Evolutionary conservation across 1,140 invertebrate species (phyloP), one percentile per base, ranked within the genome.

Genomic region (Drosophila santomea): DNA sequence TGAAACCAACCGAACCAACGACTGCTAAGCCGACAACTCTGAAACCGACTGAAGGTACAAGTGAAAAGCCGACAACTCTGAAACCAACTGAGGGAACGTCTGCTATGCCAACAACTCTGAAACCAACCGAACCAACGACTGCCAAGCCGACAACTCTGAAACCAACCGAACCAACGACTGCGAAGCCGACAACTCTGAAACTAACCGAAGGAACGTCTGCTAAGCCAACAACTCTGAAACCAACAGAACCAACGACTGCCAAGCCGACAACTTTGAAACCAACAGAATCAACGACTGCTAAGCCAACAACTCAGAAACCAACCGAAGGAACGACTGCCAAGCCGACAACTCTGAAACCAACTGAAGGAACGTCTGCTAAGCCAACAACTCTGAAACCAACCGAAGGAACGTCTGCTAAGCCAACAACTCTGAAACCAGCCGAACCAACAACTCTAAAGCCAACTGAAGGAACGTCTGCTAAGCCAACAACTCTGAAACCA

Each of bases 401-500:
- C 1, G 60, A 52, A 23, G 15, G 23, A 11, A 64, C 61, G 1
- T 17, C 25, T 0, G 45, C 20, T 3, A 45, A 57, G 17, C 41
- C 56, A 0, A 58, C 57, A 25, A 6, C 15, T n/a, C 3, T 17
- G 17, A 17, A 17, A 17, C 17, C 17, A 17, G n/a, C 1, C 0
- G 15, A 43, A 7, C 17, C 44, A 1, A 50, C 58, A 3, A 60
- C 58, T 20, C 32, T 15, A 14, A 60, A 38, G 1, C 20, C 58
- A 12, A 38, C 57, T n/a, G 20, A 63, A 6, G 17, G 39, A 6
- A 64, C 61, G 2, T 38, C 23, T 11, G 1, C 4, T 0, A 50
- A 38, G 15, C 52, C 61, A 1, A 64, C 52, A 8, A 55, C 61
- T 38, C 28, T 32, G 2, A 59, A 41, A 14, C 36, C 59, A 36